These are phyloP conservation scores for Penaeus japonicus DNA, from an alignment of 1,140 invertebrate species.

Conservation along the genomic window DNA sequence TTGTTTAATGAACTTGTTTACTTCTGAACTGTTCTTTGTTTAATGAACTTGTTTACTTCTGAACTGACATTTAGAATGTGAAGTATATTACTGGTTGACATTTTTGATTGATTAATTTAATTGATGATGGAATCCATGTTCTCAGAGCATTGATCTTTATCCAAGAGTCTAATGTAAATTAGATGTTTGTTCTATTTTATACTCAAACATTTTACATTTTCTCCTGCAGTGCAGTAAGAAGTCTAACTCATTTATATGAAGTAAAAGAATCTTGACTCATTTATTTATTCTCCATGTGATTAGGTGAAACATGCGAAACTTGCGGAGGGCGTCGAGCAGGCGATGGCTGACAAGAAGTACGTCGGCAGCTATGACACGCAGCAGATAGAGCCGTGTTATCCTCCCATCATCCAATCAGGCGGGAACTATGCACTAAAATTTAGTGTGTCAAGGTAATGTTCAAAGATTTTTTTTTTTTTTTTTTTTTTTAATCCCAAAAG, in stretches of 20 bases:
- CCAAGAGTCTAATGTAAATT: background rate
- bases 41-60: no score
- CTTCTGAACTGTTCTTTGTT: no score
- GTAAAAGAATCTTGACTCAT: background rate
- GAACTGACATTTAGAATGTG: no score
- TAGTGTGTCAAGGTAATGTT: slow-evolving; percentile 75
- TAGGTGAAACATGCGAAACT: slow-evolving; percentile 81
- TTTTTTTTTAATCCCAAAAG: background rate
- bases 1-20: no score
- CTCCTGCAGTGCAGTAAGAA: no score
- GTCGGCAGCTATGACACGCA: slow-evolving; percentile 83
- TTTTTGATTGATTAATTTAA: no score
- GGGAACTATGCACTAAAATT: slow-evolving; percentile 98
- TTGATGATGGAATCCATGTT: no score
- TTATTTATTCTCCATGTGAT: slow-evolving; percentile 13
- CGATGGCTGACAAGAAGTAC: slow-evolving; percentile 93
- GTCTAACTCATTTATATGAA: no score
- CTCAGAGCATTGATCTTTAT: background rate
- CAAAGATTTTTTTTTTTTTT: background rate
- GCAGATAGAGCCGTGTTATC: slow-evolving; percentile 96
- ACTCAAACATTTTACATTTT: background rate
- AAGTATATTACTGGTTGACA: no score
- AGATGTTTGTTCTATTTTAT: background rate
- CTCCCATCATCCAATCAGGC: slow-evolving; percentile 97
- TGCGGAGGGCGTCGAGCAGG: slow-evolving; percentile 91